Evolutionary conservation across 2,888 invertebrate genomes (phyloP), one percentile per base, ranked within the genome.

Genomic region (Chorisops tibialis): DNA sequence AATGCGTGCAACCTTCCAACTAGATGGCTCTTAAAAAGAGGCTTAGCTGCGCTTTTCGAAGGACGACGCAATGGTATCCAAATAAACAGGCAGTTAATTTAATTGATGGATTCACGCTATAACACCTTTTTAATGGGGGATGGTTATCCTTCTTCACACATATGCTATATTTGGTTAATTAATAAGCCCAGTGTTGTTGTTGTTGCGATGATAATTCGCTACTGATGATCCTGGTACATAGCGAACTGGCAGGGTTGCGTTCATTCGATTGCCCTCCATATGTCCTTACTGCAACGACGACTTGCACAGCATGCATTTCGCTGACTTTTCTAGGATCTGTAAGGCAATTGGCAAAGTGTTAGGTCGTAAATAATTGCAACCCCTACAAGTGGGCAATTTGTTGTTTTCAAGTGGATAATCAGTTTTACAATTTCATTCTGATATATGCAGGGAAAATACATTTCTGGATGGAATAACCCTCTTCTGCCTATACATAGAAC

Each of bases 41-140:
- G 54, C 43, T 54, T 22, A 41, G 24, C 39, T 21, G 41, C 39
- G 14, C 41, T 39, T n/a, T 54, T 21, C 39, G 9, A n/a, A 41
- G 21, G 14, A 50, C 21, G 18, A 43, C 16, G n/a, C 22, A n/a
- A n/a, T n/a, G n/a, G 50, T 39, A 41, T 56, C n/a, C 19, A 60
- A 54, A 64, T 52, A 62, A 62, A 65, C 60, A 60, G 64, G 66
- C 65, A 67, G 68, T 67, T 69, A 68, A 68, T 68, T 67, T 69
- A 69, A 69, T 69, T 69, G 69, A 68, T 68, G 69, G 66, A 68
- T 68, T 69, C 66, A 69, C 68, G 69, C 64, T 67, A 66, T 68
- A 69, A 69, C 69, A 66, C 69, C 69, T 69, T 69, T 69, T 69
- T 68, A 68, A 69, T 69, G 66, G 69, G 69, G n/a, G n/a, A n/a